Conservation (phyloP, 2,888 invertebrate genomes). For the Girardia tigrina region DNA sequence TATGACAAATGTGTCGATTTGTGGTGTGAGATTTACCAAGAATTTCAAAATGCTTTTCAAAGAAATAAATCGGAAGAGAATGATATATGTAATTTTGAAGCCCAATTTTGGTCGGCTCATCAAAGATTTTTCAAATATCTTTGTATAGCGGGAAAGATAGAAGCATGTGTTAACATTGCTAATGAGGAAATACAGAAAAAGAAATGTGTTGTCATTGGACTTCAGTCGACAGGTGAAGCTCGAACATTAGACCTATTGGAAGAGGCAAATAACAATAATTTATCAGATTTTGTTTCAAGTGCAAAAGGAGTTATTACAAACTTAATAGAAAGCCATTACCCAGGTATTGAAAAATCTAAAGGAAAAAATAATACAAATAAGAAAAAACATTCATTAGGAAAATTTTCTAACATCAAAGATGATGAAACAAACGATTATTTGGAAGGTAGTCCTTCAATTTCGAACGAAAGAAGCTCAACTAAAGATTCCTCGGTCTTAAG, state of each 20-base stretch:
- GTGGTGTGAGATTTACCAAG: conserved; percentile 39
- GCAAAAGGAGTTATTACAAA: conserved; percentile 80
- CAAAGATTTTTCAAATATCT: conserved; percentile 49
- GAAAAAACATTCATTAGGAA: too few species aligned
- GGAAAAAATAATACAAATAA: conserved; percentile 4
- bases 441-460: too few species aligned
- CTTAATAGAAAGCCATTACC: conserved; percentile 92
- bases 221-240: conserved; percentile 49
- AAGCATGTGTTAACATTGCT: conserved; percentile 43
- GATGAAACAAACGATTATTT: too few species aligned
- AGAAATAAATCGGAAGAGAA: background rate
- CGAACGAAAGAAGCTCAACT: too few species aligned
- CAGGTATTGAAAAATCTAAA: conserved; percentile 56
- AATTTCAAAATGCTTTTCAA: conserved; percentile 5
- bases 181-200: conserved; percentile 41
- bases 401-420: too few species aligned
- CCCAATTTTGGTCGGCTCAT: conserved; percentile 46
- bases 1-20: conserved; percentile 45
- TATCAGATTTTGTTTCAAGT: conserved; percentile 58
- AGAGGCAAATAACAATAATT: conserved; percentile 88
- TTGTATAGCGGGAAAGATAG: conserved; percentile 52
- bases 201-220: conserved; percentile 47
- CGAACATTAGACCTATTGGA: conserved; percentile 19
- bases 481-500: too few species aligned
- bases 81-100: conserved; percentile 43